A percentile compares a stretch with the other conserved stretches of the same genome.
These are phyloP conservation scores for Protonibea diacanthus DNA, from an alignment of 2,797 vertebrate species.

Conservation along the genomic window DNA sequence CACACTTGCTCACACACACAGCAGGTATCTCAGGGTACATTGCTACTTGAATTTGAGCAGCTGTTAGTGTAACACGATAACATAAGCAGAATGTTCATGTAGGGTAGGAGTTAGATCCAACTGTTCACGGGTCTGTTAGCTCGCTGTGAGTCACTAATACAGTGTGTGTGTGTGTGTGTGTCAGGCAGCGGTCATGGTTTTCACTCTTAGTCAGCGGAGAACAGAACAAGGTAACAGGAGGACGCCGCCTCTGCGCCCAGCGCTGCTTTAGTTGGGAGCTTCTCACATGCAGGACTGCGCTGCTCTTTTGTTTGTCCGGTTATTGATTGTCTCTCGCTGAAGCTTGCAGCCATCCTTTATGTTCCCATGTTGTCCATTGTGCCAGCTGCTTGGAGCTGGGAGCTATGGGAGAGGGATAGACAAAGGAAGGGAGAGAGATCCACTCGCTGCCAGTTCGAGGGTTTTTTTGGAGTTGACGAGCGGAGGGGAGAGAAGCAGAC, in stretches of 20 bases:
- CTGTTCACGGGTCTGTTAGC: constrained; percentile 43
- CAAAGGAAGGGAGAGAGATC: constrained; percentile 39
- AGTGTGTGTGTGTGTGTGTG: constrained; percentile 39
- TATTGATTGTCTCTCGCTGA: constrained; percentile 70
- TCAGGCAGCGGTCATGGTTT: constrained; percentile 50
- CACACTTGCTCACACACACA: constrained; percentile 23
- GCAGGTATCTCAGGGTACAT: constrained; percentile 53
- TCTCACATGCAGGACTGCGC: constrained; percentile 29
- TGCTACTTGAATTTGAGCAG: constrained; percentile 56
- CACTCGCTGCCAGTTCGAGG: constrained; percentile 33
- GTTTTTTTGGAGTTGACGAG: constrained; percentile 12
- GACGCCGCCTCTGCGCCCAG: constrained; percentile 30
- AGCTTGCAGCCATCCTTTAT: constrained; percentile 51
- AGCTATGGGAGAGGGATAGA: constrained; percentile 40
- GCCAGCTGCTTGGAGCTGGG: constrained; percentile 41
- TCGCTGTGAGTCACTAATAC: constrained; percentile 50
- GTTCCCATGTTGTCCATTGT: constrained; percentile 51
- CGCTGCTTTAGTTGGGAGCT: constrained; percentile 36
- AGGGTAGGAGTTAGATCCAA: constrained; percentile 46
- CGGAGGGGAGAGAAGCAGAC: constrained; percentile 2
- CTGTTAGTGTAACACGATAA: constrained; percentile 57
- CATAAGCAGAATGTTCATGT: constrained; percentile 55
- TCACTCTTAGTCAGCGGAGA: constrained; percentile 47
- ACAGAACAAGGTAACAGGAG: constrained; percentile 46
- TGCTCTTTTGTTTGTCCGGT: constrained; percentile 62